Evolutionary conservation across 1,140 invertebrate species (phyloP).

Genomic region (Kradibia gibbosae): DNA sequence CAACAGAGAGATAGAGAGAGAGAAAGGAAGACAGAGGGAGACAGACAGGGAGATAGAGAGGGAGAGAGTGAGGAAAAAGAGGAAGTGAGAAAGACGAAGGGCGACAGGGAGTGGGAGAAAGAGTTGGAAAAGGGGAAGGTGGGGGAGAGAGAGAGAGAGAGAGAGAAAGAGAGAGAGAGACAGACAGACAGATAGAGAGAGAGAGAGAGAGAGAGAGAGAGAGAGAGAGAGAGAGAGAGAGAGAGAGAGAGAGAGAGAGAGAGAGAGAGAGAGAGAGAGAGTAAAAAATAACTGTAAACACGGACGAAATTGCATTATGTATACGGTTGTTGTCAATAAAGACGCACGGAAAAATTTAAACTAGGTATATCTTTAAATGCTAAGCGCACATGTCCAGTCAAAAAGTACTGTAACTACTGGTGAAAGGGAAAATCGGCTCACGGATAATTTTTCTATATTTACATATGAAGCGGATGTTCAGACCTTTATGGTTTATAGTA

Average conservation of each 20-base stretch:
- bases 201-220: background rate
- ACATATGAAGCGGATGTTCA: conserved; percentile 2
- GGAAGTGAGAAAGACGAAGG: background rate
- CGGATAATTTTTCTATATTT: conserved; percentile 8
- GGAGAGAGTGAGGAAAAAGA: background rate
- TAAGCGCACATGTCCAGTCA: conserved; percentile 15
- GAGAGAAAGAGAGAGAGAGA: background rate
- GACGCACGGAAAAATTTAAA: conserved; percentile 46
- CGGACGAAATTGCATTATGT: conserved; percentile 36
- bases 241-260: background rate
- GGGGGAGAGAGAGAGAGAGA: background rate
- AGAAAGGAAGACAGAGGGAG: background rate
- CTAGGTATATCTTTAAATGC: conserved; percentile 23
- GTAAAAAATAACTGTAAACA: conserved; percentile 19
- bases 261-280: background rate
- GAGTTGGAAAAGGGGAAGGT: background rate
- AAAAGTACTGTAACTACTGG: background rate
- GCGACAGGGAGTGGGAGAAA: no score
- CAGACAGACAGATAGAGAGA: background rate
- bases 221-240: background rate
- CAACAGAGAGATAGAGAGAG: background rate
- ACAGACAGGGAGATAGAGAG: background rate
- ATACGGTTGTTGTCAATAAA: conserved; percentile 1
- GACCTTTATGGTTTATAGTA: background rate
- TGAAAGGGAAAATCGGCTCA: conserved; percentile 33